Percentiles rank a stretch among this genome's conserved stretches.
Conservation (phyloP, 2,113 vertebrate genomes). For the Proterorhinus semilunaris region DNA sequence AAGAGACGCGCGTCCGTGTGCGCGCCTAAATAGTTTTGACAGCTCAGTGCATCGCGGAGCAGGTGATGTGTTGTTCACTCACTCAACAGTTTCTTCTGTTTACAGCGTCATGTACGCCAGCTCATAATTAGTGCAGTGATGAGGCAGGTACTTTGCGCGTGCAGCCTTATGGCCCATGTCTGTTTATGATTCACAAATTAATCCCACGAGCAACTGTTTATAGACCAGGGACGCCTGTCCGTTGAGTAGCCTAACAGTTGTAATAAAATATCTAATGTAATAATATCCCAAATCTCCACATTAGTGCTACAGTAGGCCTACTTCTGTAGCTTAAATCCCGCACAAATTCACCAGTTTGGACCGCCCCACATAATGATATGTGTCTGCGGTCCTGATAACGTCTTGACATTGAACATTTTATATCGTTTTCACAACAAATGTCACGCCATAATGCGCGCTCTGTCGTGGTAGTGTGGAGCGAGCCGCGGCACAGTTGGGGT, state of each 20-base stretch:
- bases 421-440: conserved; percentile 42
- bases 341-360: not conserved
- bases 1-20: conserved; percentile 64
- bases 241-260: not conserved
- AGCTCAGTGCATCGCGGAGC: conserved; percentile 72
- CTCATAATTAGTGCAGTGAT: conserved; percentile 25
- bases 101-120: conserved; percentile 56
- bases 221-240: not conserved
- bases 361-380: not conserved
- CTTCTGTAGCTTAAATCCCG: not conserved
- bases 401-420: conserved; percentile 39
- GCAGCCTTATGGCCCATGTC: not conserved
- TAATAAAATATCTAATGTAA: not conserved
- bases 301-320: not conserved
- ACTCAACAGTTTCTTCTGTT: conserved; percentile 63
- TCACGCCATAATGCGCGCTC: conserved; percentile 56
- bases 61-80: conserved; percentile 72
- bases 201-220: conserved; percentile 7
- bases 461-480: conserved; percentile 59
- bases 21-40: conserved; percentile 75
- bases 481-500: conserved; percentile 63
- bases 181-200: not conserved
- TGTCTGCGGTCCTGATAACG: not conserved
- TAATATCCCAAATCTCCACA: not conserved
- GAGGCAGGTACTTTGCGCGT: conserved; percentile 20